Percentiles rank a stretch among this genome's conserved stretches.
Evolutionary conservation across 92 coral and sea anemone species (phyloP).

Genomic region (Siderastrea radians): DNA sequence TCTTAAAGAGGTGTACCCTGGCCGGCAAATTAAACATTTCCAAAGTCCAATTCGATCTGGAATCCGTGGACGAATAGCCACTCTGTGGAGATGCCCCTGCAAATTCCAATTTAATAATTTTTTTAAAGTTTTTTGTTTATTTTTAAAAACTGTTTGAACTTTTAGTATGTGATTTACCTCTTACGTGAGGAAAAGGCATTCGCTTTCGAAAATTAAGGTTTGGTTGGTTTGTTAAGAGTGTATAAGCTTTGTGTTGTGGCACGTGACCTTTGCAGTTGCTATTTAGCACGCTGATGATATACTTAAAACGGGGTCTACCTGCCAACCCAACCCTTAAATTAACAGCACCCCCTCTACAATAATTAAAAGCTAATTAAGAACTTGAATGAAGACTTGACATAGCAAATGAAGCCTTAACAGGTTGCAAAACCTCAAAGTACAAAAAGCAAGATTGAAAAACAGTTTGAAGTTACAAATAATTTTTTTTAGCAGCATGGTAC

Average conservation of each 20-base stretch:
- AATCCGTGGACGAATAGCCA: too few species aligned
- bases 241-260: neutral
- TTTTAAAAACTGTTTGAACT: too few species aligned
- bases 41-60: neutral
- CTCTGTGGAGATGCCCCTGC: too few species aligned
- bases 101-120: too few species aligned
- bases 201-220: too few species aligned
- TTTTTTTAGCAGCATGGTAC: slow-evolving; percentile 16
- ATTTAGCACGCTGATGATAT: neutral
- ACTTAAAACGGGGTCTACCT: neutral
- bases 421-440: neutral
- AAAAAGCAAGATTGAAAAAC: neutral
- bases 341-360: neutral
- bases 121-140: too few species aligned
- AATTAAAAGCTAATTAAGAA: neutral
- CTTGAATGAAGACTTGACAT: too few species aligned
- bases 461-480: slow-evolving; percentile 2
- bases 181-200: too few species aligned
- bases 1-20: too few species aligned
- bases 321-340: neutral
- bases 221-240: too few species aligned
- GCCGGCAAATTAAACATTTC: neutral
- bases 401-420: neutral
- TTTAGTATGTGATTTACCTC: too few species aligned
- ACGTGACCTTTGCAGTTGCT: neutral